Percentiles rank a stretch among this genome's conserved stretches.
phyloP scores from a whole-genome alignment of 2,888 invertebrate genomes.

The Polyommatus icarus region DNA sequence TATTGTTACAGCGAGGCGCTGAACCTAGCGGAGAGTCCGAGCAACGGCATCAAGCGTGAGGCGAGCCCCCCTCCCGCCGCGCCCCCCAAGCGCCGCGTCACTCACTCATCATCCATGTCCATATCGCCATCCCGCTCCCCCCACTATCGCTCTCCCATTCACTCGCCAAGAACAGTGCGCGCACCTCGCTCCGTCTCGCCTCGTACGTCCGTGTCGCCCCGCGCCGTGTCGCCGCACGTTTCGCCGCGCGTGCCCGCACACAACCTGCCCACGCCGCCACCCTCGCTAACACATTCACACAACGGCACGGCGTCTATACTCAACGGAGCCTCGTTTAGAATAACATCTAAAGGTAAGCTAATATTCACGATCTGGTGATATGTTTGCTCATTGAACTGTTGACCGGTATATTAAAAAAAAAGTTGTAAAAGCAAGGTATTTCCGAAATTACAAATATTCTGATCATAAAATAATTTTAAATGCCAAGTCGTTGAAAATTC shows the following conservation, averaged over 20 bases:
- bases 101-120: slow-evolving; percentile 62
- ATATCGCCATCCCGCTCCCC: slow-evolving; percentile 32
- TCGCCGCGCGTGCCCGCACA: slow-evolving; percentile 48
- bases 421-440: no score
- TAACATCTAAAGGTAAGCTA: slow-evolving; percentile 87
- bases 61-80: slow-evolving; percentile 81
- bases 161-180: slow-evolving; percentile 39
- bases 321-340: slow-evolving; percentile 89
- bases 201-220: slow-evolving; percentile 82
- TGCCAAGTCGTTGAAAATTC: slow-evolving; percentile 34
- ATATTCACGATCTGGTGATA: background rate
- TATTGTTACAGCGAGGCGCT: slow-evolving; percentile 85
- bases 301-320: slow-evolving; percentile 50
- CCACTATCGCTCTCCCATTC: slow-evolving; percentile 52
- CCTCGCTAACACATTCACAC: slow-evolving; percentile 43
- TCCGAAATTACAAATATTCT: no score
- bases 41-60: slow-evolving; percentile 68
- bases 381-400: background rate
- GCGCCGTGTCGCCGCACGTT: slow-evolving; percentile 17
- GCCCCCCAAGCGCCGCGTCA: slow-evolving; percentile 82
- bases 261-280: slow-evolving; percentile 41
- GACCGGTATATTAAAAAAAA: background rate
- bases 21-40: slow-evolving; percentile 86
- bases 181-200: slow-evolving; percentile 46
- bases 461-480: no score